These are phyloP conservation scores for Enteromius anoplus DNA, from an alignment of 2,797 vertebrate species.

Conservation along the genomic window DNA sequence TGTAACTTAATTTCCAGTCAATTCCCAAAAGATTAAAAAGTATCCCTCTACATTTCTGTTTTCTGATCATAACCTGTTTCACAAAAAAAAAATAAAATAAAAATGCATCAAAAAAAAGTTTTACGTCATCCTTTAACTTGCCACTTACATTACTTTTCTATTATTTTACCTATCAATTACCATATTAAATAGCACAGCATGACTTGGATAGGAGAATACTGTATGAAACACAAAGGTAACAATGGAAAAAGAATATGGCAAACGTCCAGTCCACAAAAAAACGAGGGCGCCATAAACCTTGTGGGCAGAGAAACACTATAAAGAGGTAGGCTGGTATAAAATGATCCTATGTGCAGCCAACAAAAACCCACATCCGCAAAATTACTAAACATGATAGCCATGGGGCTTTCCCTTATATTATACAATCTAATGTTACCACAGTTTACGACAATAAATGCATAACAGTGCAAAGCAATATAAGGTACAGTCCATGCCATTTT, in stretches of 20 bases:
- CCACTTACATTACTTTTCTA: not conserved
- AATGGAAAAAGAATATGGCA: not conserved
- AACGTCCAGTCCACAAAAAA: not conserved
- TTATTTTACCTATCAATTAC: not conserved
- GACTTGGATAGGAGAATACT: not conserved
- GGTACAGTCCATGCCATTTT: not conserved
- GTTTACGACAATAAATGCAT: not conserved
- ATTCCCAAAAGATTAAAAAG: not conserved
- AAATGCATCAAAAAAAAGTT: not conserved
- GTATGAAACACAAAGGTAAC: conserved; percentile 4
- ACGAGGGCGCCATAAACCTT: not conserved
- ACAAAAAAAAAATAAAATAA: not conserved
- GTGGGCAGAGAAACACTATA: not conserved
- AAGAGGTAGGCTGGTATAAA: conserved; percentile 7
- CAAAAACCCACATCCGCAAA: not conserved
- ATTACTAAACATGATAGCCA: not conserved
- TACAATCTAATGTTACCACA: not conserved
- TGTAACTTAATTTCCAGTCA: not conserved
- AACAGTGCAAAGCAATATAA: not conserved
- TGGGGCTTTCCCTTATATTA: not conserved
- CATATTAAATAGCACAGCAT: not conserved
- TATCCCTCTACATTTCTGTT: not conserved
- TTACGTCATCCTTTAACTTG: not conserved
- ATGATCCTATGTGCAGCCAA: not conserved
- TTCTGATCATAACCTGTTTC: not conserved